phyloP scores from a whole-genome alignment of 64 coral and sea anemone species.

The Stichodactyla mertensii region DNA sequence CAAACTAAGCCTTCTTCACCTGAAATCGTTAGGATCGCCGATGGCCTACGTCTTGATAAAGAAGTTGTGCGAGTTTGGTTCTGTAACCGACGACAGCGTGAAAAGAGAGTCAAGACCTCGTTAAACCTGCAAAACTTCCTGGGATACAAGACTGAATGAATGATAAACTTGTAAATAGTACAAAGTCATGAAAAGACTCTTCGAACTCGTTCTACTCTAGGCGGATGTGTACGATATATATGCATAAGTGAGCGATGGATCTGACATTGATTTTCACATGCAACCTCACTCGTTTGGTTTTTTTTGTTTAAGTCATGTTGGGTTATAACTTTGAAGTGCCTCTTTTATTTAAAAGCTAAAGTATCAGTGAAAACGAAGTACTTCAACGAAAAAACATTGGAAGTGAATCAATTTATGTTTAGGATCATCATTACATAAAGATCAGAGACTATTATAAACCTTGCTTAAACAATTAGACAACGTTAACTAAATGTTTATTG shows the following conservation, averaged over 20 bases:
- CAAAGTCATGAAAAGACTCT: not conserved
- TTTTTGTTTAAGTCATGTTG: not conserved
- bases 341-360: not conserved
- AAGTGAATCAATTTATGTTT: not conserved
- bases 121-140: conserved; percentile 84
- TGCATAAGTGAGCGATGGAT: not conserved
- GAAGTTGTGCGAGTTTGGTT: conserved; percentile 98
- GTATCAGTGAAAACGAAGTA: not conserved
- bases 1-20: conserved; percentile 91
- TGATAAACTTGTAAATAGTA: not conserved
- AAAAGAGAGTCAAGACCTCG: conserved; percentile 95
- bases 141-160: conserved; percentile 77
- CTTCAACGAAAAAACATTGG: not conserved
- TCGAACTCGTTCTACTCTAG: not conserved
- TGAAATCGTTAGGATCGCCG: conserved; percentile 87
- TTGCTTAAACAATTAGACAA: conserved; percentile 2
- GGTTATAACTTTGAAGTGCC: not conserved
- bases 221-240: not conserved
- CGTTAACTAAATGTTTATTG: not conserved
- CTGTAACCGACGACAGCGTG: conserved; percentile 91
- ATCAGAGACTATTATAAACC: not conserved
- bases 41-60: conserved; percentile 83
- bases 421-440: not conserved
- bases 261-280: not conserved
- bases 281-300: no score